Percentiles rank a stretch among this genome's conserved stretches.
Evolutionary conservation across 2,888 invertebrate genomes (phyloP).

Genomic region (Diarsia dahlii): DNA sequence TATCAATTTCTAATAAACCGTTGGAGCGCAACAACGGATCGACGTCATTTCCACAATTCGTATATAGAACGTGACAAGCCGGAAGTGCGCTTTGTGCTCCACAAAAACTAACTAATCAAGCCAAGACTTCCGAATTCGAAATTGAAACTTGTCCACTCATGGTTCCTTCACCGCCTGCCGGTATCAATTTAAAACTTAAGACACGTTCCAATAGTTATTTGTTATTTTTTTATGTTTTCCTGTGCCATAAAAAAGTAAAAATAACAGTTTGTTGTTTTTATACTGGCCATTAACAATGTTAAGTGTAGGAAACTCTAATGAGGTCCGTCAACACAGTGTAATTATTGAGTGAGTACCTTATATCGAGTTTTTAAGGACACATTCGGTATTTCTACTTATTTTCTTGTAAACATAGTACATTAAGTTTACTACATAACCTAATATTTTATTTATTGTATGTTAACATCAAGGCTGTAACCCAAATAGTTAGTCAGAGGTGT

Average conservation of each 20-base stretch:
- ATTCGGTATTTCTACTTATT: neutral
- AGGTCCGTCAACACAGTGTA: conserved; percentile 11
- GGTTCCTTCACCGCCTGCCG: conserved; percentile 81
- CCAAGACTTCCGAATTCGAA: conserved; percentile 82
- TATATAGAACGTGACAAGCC: conserved; percentile 80
- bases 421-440: too few relatives aligned
- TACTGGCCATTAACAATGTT: neutral
- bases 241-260: conserved; percentile 33
- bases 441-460: too few relatives aligned
- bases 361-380: too few relatives aligned
- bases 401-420: neutral
- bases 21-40: conserved; percentile 82
- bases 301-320: conserved; percentile 21
- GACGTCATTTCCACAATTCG: conserved; percentile 79
- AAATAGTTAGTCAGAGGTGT: too few relatives aligned
- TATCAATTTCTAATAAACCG: conserved; percentile 88
- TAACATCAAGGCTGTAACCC: too few relatives aligned
- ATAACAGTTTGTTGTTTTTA: conserved; percentile 32
- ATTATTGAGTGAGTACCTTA: neutral
- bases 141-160: conserved; percentile 83
- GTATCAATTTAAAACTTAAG: conserved; percentile 68
- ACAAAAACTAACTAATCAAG: conserved; percentile 88
- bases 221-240: conserved; percentile 44
- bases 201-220: conserved; percentile 53
- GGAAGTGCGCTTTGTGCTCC: conserved; percentile 83